A percentile compares a stretch with the other conserved stretches of the same genome.
Evolutionary conservation across 2,797 vertebrate genomes (phyloP).

Genomic region (Cuculus canorus): DNA sequence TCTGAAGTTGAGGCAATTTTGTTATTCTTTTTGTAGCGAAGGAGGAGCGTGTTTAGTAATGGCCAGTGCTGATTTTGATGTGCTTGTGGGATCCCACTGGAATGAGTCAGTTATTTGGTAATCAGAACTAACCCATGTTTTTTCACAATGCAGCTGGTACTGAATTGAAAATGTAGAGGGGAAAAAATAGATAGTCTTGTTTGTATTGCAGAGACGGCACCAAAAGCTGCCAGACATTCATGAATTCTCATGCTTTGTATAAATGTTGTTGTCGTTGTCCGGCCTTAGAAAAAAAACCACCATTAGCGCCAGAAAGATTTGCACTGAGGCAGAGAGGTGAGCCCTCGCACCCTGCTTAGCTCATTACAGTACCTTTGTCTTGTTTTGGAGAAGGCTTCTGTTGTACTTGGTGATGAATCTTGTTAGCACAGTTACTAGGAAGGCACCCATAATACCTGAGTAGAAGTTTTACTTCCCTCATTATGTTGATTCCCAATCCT

Average conservation of each 20-base stretch:
- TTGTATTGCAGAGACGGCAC: constrained; percentile 26
- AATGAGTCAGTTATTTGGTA: background rate
- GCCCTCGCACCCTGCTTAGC: constrained; percentile 24
- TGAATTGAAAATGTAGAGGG: constrained; percentile 27
- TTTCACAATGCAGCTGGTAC: constrained; percentile 41
- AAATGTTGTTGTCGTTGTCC: constrained; percentile 46
- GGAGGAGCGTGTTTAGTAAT: background rate
- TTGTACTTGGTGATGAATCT: constrained; percentile 44
- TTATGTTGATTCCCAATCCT: constrained; percentile 22
- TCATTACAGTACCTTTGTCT: constrained; percentile 52
- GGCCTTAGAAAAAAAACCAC: background rate
- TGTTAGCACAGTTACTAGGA: constrained; percentile 9
- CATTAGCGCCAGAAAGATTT: constrained; percentile 52
- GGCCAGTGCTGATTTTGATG: background rate
- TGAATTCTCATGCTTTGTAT: constrained; percentile 36
- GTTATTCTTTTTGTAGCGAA: background rate
- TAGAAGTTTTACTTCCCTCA: constrained; percentile 7
- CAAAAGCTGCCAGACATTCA: constrained; percentile 32
- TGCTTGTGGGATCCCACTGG: background rate
- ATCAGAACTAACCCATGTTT: constrained; percentile 5
- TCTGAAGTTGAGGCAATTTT: background rate
- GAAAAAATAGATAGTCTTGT: constrained; percentile 26
- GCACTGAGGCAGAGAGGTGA: background rate
- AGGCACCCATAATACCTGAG: background rate
- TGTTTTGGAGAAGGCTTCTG: constrained; percentile 40